Percentiles rank a stretch among this genome's conserved stretches.
These are phyloP conservation scores for Solenopsis fugax DNA, from an alignment of 1,140 invertebrate species.

Conservation along the genomic window DNA sequence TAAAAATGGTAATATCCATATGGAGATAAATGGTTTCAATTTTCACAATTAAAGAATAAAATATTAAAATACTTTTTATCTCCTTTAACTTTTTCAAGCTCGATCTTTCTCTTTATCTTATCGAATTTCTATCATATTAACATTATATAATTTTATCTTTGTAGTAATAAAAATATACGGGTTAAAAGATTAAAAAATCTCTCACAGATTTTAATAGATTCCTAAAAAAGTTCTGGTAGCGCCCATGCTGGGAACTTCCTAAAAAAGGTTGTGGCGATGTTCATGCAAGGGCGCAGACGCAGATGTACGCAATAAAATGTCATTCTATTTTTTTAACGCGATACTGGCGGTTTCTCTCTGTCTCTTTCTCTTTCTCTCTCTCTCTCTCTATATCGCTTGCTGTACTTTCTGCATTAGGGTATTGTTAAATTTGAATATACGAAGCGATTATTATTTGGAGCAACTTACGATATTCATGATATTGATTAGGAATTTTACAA, in stretches of 20 bases:
- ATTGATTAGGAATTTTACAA: background rate
- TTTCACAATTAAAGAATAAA: background rate
- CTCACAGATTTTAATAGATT: slow-evolving; percentile 15
- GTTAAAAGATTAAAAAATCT: background rate
- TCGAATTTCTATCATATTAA: background rate
- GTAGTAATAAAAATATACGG: background rate
- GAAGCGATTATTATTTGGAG: slow-evolving; percentile 10
- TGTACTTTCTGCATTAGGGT: background rate
- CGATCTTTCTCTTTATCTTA: background rate
- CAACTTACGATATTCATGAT: background rate
- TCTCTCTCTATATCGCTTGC: background rate
- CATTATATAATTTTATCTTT: slow-evolving; percentile 4
- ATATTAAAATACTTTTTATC: background rate
- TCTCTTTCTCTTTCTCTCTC: background rate
- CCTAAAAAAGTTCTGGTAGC: slow-evolving; percentile 22
- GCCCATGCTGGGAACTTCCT: slow-evolving; percentile 6
- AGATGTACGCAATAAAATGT: slow-evolving; percentile 41
- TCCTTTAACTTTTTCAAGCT: background rate
- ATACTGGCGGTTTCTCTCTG: background rate
- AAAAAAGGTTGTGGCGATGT: slow-evolving; percentile 8
- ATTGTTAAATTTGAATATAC: background rate
- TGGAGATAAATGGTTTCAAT: background rate
- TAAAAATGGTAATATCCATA: background rate
- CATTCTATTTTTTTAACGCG: slow-evolving; percentile 9
- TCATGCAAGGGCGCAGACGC: slow-evolving; percentile 14